phyloP scores from a whole-genome alignment of 2,797 vertebrate species.

The Tragopan temminckii region DNA sequence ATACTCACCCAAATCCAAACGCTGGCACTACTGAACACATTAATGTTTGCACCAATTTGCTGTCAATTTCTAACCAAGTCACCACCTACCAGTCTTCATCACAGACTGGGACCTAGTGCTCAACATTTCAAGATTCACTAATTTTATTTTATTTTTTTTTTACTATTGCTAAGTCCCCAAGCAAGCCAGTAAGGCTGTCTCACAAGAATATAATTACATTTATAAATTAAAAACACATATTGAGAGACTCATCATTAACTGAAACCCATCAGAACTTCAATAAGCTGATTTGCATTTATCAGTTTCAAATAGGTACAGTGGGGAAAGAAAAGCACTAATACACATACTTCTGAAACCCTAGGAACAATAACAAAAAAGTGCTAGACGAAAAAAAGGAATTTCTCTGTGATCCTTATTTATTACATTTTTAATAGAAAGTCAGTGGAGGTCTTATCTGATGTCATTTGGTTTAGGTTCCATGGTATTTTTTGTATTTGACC shows the following conservation, averaged over 20 bases:
- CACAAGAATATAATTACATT: background rate
- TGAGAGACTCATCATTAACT: background rate
- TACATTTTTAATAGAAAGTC: constrained; percentile 84
- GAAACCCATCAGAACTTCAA: background rate
- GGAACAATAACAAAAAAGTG: constrained; percentile 54
- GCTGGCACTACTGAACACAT: background rate
- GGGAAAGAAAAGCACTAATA: background rate
- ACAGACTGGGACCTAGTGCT: background rate
- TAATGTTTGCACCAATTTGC: background rate
- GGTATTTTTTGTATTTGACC: constrained; percentile 81
- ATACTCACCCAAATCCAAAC: background rate
- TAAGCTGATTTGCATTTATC: background rate
- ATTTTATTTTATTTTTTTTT: background rate
- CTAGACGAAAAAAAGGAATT: background rate
- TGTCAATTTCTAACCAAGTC: background rate
- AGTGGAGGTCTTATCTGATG: constrained; percentile 81
- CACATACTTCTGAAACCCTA: constrained; percentile 33
- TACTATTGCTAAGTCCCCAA: background rate
- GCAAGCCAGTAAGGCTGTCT: background rate
- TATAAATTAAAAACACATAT: background rate
- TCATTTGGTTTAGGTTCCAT: constrained; percentile 82
- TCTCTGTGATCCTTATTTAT: constrained; percentile 81
- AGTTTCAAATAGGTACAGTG: background rate
- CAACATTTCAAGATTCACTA: background rate
- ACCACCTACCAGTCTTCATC: background rate